A percentile compares a stretch with the other conserved stretches of the same genome.
phyloP scores from a whole-genome alignment of 2,888 invertebrate genomes.

The Mesorhabditis spiculigera region DNA sequence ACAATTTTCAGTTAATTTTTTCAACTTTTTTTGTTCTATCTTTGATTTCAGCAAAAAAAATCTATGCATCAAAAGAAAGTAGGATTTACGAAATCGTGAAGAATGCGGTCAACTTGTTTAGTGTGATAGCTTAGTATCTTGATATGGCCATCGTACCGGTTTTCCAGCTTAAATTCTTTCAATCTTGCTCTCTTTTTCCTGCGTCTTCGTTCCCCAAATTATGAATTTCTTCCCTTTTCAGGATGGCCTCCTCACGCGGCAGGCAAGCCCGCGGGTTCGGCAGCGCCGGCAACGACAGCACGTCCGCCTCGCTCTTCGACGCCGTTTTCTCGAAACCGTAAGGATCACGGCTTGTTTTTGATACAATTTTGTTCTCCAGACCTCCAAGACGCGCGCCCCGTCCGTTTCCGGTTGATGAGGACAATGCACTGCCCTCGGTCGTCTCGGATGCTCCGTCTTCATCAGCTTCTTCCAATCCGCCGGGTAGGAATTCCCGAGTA shows the following conservation, averaged over 20 bases:
- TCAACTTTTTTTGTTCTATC: too few relatives aligned
- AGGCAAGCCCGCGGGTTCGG: not conserved
- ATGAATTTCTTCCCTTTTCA: not conserved
- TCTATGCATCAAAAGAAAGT: too few relatives aligned
- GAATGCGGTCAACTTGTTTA: too few relatives aligned
- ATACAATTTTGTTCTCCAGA: too few relatives aligned
- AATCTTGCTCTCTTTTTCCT: too few relatives aligned
- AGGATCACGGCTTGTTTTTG: slow-evolving; percentile 6
- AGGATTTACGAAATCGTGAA: too few relatives aligned
- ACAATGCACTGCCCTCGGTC: not conserved
- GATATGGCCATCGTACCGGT: too few relatives aligned
- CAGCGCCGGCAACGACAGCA: slow-evolving; percentile 62
- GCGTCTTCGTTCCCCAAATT: not conserved
- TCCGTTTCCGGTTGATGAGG: slow-evolving; percentile 8
- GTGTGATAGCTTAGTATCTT: too few relatives aligned
- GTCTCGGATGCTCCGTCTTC: not conserved
- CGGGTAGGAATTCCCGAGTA: not conserved
- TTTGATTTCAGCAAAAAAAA: too few relatives aligned
- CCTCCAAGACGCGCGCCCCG: slow-evolving; percentile 8
- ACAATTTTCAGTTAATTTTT: too few relatives aligned
- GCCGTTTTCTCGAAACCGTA: slow-evolving; percentile 41
- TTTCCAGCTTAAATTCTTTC: too few relatives aligned
- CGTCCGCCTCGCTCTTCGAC: slow-evolving; percentile 22
- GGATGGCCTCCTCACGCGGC: not conserved
- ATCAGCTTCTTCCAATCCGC: slow-evolving; percentile 3